Base-by-base conservation (phyloP, 2,113 vertebrate species). In the Crotalus helleri region DNA sequence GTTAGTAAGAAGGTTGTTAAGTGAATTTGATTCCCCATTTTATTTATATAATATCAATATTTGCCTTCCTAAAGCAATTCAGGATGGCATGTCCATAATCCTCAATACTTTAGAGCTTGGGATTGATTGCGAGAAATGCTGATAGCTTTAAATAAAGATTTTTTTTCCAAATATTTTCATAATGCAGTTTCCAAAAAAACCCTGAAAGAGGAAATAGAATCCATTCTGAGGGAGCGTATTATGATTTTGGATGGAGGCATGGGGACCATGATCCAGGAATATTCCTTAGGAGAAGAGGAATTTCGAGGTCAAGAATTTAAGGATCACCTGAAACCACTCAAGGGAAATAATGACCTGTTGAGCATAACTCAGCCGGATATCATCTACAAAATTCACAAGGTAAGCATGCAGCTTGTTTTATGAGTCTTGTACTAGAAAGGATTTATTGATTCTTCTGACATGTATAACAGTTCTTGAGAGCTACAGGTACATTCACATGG, bases 191-290 rank as follows among this genome's bases (percentile, higher is more conserved):
- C 54, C 57, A 91, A 92, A 85, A 94, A 92, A 91, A 95, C 55
- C 1, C 3, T 98, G 54, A 97, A 97, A 95, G 94, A 97, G 26
- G 98, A 99, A 95, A 97, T 99, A 29, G 96, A 97, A 92, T 96
- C 96, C 4, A 88, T 98, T 91, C 97, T 99, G 49, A 97, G 85
- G 96, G 97, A 98, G 89, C 98, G 98, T 94, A 99, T 99, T 91
- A 98, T 99, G 98, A 96, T 99, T 94, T 97, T 99, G 85, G 99
- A 99, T 53, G 99, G 99, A 8, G 99, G 98, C 2, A 99, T 99
- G 99, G 99, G 99, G 9, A 99, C 99, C n/a, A 99, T 99, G 99
- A 98, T 99, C 95, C 99, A 99, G 95, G 98, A 97, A 61, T 96
- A 96, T 10, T 96, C 92, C 1, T 96, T 99, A 0, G 96, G 96